phyloP scores from a whole-genome alignment of 1,140 invertebrate genomes.

The Drosophila watanabei region DNA sequence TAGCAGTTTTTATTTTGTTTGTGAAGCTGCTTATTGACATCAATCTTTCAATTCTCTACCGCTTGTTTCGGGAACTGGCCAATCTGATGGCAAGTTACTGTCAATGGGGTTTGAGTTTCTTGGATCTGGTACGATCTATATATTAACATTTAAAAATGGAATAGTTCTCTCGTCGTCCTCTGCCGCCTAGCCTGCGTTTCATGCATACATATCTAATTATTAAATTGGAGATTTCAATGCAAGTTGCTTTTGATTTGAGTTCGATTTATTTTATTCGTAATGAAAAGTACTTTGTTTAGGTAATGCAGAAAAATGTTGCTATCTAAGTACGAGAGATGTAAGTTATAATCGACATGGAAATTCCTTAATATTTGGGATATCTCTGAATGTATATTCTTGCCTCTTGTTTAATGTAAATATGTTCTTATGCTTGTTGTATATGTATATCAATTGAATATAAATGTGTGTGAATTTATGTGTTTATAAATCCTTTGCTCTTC shows the following conservation, averaged over 20 bases:
- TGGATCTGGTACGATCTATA: constrained; percentile 26
- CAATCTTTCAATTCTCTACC: constrained; percentile 74
- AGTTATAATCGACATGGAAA: constrained; percentile 78
- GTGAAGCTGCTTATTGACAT: constrained; percentile 78
- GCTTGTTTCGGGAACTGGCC: constrained; percentile 37
- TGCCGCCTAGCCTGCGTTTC: constrained; percentile 22
- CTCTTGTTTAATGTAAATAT: constrained; percentile 50
- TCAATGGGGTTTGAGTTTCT: constrained; percentile 32
- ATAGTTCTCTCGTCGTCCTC: constrained; percentile 33
- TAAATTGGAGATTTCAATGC: constrained; percentile 67
- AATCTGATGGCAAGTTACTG: constrained; percentile 41
- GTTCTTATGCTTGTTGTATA: constrained; percentile 42
- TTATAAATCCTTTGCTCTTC: constrained; percentile 46
- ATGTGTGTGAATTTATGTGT: constrained; percentile 39
- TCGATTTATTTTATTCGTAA: constrained; percentile 41
- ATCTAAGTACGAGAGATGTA: constrained; percentile 78
- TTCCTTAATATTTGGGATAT: constrained; percentile 61
- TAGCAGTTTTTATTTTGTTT: constrained; percentile 50
- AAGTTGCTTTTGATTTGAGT: constrained; percentile 48
- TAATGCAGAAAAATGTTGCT: constrained; percentile 79
- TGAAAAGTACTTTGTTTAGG: constrained; percentile 54
- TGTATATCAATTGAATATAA: constrained; percentile 64
- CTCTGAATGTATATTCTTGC: constrained; percentile 49
- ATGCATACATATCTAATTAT: constrained; percentile 57
- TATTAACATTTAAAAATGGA: constrained; percentile 61